Evolutionary conservation across 2,113 vertebrate species (phyloP).

Genomic region (Lontra canadensis): DNA sequence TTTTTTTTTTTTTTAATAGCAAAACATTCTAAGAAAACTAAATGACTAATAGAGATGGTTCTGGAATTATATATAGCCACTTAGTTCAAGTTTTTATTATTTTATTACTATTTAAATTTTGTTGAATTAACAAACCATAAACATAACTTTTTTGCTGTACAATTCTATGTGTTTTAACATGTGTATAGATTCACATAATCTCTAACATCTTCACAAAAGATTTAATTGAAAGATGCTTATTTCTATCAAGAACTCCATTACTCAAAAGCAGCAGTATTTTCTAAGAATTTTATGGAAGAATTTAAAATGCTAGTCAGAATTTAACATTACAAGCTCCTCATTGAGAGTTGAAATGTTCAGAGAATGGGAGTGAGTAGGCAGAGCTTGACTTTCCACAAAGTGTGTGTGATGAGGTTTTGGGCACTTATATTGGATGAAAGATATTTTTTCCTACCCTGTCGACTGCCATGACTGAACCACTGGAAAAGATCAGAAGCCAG

Average conservation of each 20-base stretch:
- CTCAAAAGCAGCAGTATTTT: neutral
- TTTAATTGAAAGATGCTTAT: neutral
- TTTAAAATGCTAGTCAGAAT: neutral
- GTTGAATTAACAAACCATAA: neutral
- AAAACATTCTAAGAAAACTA: slow-evolving; percentile 32
- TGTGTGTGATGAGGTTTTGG: neutral
- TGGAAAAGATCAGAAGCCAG: neutral
- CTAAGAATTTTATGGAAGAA: neutral
- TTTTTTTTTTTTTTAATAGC: neutral
- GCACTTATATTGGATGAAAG: neutral
- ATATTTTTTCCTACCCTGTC: neutral
- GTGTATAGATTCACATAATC: neutral
- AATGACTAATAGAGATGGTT: neutral
- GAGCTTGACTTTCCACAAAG: neutral
- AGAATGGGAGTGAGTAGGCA: neutral
- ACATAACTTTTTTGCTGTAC: neutral
- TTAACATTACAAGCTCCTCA: neutral
- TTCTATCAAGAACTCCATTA: neutral
- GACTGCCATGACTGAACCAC: neutral
- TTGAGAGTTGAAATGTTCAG: neutral
- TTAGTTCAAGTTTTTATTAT: neutral
- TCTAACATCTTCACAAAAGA: neutral
- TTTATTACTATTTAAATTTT: neutral
- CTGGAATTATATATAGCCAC: neutral
- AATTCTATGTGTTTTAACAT: neutral